A percentile compares a stretch with the other conserved stretches of the same genome.
These are phyloP conservation scores for Macrocentrus cingulum DNA, from an alignment of 1,140 invertebrate genomes.

Conservation along the genomic window DNA sequence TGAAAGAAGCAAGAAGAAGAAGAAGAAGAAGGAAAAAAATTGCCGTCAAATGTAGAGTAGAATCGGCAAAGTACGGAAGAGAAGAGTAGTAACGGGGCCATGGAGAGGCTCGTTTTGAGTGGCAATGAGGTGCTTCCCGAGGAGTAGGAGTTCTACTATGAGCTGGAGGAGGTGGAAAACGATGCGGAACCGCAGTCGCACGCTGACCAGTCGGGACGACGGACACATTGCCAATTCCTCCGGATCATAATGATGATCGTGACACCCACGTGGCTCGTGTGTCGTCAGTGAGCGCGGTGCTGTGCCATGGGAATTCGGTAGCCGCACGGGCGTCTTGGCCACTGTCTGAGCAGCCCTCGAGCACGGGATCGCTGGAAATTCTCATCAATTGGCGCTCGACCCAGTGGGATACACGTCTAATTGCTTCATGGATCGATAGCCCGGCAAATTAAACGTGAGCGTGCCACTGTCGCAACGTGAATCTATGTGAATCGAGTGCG, in stretches of 20 bases:
- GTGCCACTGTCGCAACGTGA: not conserved
- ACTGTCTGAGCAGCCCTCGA: no score
- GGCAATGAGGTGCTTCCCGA: constrained; percentile 26
- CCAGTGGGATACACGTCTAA: constrained; percentile 9
- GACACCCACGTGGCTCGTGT: not conserved
- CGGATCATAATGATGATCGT: not conserved
- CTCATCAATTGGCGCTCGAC: not conserved
- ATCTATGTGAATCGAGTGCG: not conserved
- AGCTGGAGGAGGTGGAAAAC: constrained; percentile 24
- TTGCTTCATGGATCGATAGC: not conserved
- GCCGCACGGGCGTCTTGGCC: no score
- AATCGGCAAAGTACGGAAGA: constrained; percentile 37
- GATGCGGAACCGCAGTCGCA: constrained; percentile 38
- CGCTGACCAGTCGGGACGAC: constrained; percentile 36
- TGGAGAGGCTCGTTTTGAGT: constrained; percentile 33
- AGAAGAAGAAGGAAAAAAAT: constrained; percentile 8
- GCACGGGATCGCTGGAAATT: no score
- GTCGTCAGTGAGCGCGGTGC: no score
- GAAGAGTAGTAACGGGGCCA: constrained; percentile 43
- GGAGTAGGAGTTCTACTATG: constrained; percentile 32
- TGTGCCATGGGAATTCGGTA: no score
- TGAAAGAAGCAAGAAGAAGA: not conserved
- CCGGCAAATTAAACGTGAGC: not conserved
- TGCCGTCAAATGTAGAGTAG: constrained; percentile 44
- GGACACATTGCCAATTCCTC: constrained; percentile 26